A percentile compares a stretch with the other conserved stretches of the same genome.
These are phyloP conservation scores for Drosophila pachea DNA, from an alignment of 1,140 invertebrate species.

Conservation along the genomic window DNA sequence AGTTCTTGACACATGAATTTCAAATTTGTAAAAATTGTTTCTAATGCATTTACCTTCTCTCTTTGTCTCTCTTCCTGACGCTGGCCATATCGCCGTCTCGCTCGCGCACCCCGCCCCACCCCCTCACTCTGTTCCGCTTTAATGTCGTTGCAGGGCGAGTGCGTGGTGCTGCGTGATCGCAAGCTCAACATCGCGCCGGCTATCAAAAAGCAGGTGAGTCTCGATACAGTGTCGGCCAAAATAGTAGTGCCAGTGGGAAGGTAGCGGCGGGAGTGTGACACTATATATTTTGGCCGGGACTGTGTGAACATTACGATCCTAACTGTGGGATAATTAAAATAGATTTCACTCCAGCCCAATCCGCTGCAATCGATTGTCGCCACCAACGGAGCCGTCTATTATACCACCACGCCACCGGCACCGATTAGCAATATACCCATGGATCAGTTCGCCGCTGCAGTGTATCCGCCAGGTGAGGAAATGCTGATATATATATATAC, in stretches of 20 bases:
- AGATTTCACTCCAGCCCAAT: constrained; percentile 43
- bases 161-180: constrained; percentile 88
- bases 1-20: constrained; percentile 15
- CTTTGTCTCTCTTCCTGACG: constrained; percentile 31
- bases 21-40: constrained; percentile 12
- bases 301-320: neutral
- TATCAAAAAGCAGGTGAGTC: constrained; percentile 89
- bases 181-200: constrained; percentile 94
- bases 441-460: constrained; percentile 78
- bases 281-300: neutral
- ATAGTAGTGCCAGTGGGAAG: neutral
- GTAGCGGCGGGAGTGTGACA: neutral
- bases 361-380: constrained; percentile 75
- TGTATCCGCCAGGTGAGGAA: constrained; percentile 77
- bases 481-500: neutral
- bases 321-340: neutral
- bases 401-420: constrained; percentile 78
- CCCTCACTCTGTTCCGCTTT: neutral
- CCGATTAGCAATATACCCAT: constrained; percentile 79
- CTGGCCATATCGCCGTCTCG: constrained; percentile 8
- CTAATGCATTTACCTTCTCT: constrained; percentile 48
- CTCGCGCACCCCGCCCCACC: constrained; percentile 63
- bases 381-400: constrained; percentile 79
- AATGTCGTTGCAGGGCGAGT: constrained; percentile 81
- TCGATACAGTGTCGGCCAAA: neutral